Base-by-base conservation (phyloP, 2,888 invertebrate species). In the Cerceris rybyensis region DNA sequence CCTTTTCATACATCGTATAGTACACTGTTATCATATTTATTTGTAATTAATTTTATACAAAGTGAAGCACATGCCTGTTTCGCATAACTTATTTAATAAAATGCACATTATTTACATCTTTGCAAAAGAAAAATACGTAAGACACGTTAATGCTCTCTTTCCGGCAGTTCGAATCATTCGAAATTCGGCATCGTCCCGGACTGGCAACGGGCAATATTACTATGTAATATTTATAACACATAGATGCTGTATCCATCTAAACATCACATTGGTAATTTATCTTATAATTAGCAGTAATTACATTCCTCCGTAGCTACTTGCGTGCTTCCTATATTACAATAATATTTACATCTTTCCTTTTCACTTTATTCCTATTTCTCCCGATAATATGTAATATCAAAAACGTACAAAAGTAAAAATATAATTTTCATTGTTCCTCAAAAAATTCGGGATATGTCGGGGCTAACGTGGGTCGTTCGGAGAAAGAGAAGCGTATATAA, bases 201-300 rank as follows among this genome's bases (percentile, higher is more conserved):
- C 72, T 60, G 52, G 60, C 65, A 80, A 72, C 65, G 71, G 65
- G 42, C 65, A 77, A 76, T 83, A 82, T 78, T 71, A 75, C 65
- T 81, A 86, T 54, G 69, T 78, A 78, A 83, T 80, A 81, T 74
- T 75, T 74, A 78, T 83, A 84, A 80, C 61, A 81, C 58, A 75
- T 52, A 68, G 55, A 81, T 73, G 71, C 77, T 83, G 76, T 70
- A 73, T 89, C 87, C 83, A 85, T 86, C 87, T 90, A 90, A 87
- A 89, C 88, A 91, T 91, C 91, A 91, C 91, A 91, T 90, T 88
- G 87, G 88, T 69, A 86, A 85, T 88, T 88, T 80, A 78, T 84
- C 81, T 28, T 81, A 78, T 80, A 81, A 79, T 80, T 78, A 82
- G 70, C 80, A 76, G 64, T 84, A 84, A 84, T 83, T 86, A 86